phyloP scores from a whole-genome alignment of 2,888 invertebrate genomes.

The Pollenia labialis region DNA sequence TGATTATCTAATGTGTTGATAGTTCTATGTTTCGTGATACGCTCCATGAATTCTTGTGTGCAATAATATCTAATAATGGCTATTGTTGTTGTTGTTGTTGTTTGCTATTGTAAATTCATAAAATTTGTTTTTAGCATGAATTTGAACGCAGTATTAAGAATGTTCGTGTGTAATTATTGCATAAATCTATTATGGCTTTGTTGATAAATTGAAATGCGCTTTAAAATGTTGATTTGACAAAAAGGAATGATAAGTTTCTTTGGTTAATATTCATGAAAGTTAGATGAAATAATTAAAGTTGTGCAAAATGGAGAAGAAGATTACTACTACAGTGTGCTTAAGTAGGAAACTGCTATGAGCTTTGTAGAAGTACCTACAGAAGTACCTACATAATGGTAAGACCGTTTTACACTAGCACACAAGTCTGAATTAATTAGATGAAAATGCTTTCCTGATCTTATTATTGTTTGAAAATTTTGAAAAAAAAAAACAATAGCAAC shows the following conservation, averaged over 20 bases:
- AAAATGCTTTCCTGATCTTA: too few relatives aligned
- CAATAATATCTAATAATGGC: conserved; percentile 24
- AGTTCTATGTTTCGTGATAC: conserved; percentile 39
- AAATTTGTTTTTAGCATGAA: conserved; percentile 8
- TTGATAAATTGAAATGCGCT: conserved; percentile 24
- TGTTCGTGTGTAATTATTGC: neutral
- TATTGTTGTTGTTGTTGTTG: conserved; percentile 22
- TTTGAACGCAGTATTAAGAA: neutral
- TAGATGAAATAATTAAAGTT: neutral
- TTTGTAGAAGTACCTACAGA: too few relatives aligned
- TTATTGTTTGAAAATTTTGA: too few relatives aligned
- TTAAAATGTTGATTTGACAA: neutral
- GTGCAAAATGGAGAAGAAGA: too few relatives aligned
- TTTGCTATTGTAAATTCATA: conserved; percentile 22
- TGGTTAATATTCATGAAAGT: neutral
- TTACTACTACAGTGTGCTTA: too few relatives aligned
- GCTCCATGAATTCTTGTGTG: conserved; percentile 41
- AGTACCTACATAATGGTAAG: too few relatives aligned
- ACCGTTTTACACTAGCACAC: too few relatives aligned
- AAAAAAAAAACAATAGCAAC: too few relatives aligned
- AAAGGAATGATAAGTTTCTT: neutral
- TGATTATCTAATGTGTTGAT: conserved; percentile 72
- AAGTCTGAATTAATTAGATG: too few relatives aligned
- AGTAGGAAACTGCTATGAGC: too few relatives aligned
- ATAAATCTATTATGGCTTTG: conserved; percentile 22